Evolutionary conservation across 2,797 vertebrate species (phyloP).

Genomic region (Amblyopsis hoosieri): DNA sequence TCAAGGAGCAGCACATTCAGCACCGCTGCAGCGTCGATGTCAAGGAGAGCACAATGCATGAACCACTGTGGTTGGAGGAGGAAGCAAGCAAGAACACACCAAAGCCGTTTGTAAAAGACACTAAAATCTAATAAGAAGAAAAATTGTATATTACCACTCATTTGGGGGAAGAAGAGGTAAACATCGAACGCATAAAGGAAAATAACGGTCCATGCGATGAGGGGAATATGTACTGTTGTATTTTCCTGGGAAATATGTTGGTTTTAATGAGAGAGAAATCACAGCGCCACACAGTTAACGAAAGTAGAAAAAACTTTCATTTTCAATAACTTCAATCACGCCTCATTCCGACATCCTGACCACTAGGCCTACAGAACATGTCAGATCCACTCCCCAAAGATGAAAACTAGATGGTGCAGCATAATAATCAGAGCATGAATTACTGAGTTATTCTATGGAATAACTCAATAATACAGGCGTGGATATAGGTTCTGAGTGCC

Average conservation of each 20-base stretch:
- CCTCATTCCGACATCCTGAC: too few relatives aligned
- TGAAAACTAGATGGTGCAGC: neutral
- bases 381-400: neutral
- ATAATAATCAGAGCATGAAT: neutral
- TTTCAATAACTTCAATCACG: neutral
- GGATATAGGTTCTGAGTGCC: too few relatives aligned
- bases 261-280: constrained; percentile 16
- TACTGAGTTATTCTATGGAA: neutral
- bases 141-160: neutral
- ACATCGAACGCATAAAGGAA: constrained; percentile 1
- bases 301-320: constrained; percentile 13
- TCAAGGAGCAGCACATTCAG: constrained; percentile 23
- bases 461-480: neutral
- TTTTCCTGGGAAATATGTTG: constrained; percentile 22
- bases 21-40: constrained; percentile 14
- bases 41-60: constrained; percentile 31
- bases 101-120: neutral
- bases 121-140: neutral
- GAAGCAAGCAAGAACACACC: constrained; percentile 2
- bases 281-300: constrained; percentile 14
- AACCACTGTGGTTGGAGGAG: constrained; percentile 12
- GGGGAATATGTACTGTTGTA: neutral
- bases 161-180: constrained; percentile 1
- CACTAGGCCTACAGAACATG: too few relatives aligned
- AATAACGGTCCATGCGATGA: constrained; percentile 11